Base-by-base conservation (phyloP, 2,797 vertebrate species). In the Lithobates sylvaticus region DNA sequence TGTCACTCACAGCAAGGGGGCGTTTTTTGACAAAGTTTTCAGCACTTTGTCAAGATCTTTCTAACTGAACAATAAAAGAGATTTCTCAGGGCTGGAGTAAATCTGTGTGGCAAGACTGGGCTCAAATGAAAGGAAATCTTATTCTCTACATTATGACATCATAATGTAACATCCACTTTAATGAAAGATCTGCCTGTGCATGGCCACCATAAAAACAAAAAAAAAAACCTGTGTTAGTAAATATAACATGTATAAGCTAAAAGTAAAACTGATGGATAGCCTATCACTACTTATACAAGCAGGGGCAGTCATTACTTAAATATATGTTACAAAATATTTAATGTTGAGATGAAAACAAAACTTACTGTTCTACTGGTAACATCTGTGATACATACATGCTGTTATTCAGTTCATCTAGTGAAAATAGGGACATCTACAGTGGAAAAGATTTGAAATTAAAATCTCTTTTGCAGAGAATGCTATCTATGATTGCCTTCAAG, bases 301-400 rank as follows among this genome's bases (percentile, higher is more conserved):
- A 58, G 68, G 36, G n/a, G 16, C 54, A 64, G 34, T n/a, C 50
- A 54, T 58, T 80, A 86, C 42, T 88, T 84, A 36, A 71, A 90
- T 65, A 61, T 76, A 79, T 86, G 13, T 26, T 74, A 50, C 39
- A 54, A 84, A 81, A 39, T 6, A 75, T 64, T 64, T 87, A 79
- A 74, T 80, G 42, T 75, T 89, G 87, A 90, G 76, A 92, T 84
- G 88, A 93, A 89, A 91, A 92, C 16, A 84, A 32, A 92, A 95
- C 94, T 94, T 94, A 95, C 94, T 92, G 91, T 94, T 94, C 92
- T 91, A 89, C 88, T 54, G 78, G 91, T 89, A 93, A 93, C 93
- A 95, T 95, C 92, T 96, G 94, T 93, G 95, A 94, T 93, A 96
- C 91, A 94, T 95, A 95, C 94, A 95, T 94, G 93, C 90, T 95